phyloP scores from a whole-genome alignment of 2,888 invertebrate genomes.

The Lithophane socia region DNA sequence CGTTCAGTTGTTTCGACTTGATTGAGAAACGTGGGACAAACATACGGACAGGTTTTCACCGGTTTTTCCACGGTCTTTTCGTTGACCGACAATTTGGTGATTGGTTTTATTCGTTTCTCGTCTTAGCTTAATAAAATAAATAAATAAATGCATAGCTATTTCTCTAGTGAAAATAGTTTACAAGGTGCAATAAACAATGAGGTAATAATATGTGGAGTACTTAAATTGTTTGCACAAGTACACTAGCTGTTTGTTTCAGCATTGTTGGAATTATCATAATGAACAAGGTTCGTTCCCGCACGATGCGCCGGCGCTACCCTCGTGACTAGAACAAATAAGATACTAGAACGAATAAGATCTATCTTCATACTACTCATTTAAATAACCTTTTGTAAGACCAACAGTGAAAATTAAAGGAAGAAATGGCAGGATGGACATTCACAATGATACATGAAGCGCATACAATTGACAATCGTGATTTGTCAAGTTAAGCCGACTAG shows the following conservation, averaged over 20 bases:
- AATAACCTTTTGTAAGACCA: conserved; percentile 62
- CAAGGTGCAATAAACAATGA: conserved; percentile 68
- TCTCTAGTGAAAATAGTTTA: conserved; percentile 61
- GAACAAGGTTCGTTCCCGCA: conserved; percentile 70
- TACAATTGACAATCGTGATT: conserved; percentile 52
- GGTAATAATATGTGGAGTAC: conserved; percentile 62
- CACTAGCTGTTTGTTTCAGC: conserved; percentile 59
- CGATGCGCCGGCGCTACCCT: conserved; percentile 59
- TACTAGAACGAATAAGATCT: conserved; percentile 47
- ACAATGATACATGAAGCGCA: conserved; percentile 55
- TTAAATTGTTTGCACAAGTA: conserved; percentile 8
- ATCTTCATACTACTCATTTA: conserved; percentile 57
- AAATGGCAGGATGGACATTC: conserved; percentile 65
- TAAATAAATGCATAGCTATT: conserved; percentile 54
- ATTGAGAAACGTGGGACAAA: conserved; percentile 38
- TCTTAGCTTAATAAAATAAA: too few relatives aligned
- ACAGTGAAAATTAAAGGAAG: conserved; percentile 65
- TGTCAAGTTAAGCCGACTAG: conserved; percentile 35
- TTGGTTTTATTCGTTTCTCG: neutral
- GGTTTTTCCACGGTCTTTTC: neutral
- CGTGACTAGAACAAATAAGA: conserved; percentile 67
- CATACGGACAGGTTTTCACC: neutral
- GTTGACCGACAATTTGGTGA: neutral
- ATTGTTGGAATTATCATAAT: conserved; percentile 66
- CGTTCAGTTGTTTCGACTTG: conserved; percentile 28